Base-by-base conservation (phyloP, 2,888 invertebrate species). In the Stegana nigrithorax region DNA sequence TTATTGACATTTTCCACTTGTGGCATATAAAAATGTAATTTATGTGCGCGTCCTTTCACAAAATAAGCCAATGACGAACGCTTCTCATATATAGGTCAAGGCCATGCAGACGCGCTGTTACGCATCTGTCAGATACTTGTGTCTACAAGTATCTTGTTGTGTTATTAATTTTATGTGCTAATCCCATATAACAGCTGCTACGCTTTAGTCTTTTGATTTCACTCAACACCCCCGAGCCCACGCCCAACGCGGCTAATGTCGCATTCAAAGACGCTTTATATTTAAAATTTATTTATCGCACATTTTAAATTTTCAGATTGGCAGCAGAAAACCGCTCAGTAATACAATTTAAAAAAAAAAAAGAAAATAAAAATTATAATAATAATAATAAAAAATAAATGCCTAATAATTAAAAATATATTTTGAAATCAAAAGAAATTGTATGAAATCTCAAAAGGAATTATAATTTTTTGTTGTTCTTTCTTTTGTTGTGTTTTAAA, bases 71-170 rank as follows among this genome's bases (percentile, higher is more conserved):
- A 62, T 63, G 58, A 42, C 42, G 26, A 42, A 51, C 42, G 62
- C 27, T 55, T 27, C 8, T 32, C 60, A 59, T 63, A 78, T 69
- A 67, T 81, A 69, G 81, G 81, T 81, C 81, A 81, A 81, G 81
- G 81, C 68, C 81, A 80, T 71, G 72, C 17, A 39, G 39, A 6
- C 4, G 14, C 17, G 39, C 39, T 39, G 39, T n/a, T 39, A 4
- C 2, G 39, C 17, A 39, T 39, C 14, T 39, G 5, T 39, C 14
- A 39, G 39, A 39, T 39, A 39, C 39, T 36, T 36, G 10, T 29
- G 14, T 10, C 36, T 4, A 39, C 12, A 39, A 39, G 39, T 39
- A 39, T 39, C 39, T 39, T n/a, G n/a, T n/a, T n/a, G 12, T 32
- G 2, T 32, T 10, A 32, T n/a, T 10, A 10, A 32, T n/a, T 32